Evolutionary conservation across 2,797 vertebrate species (phyloP).

Genomic region (Phalloptychus januarius): DNA sequence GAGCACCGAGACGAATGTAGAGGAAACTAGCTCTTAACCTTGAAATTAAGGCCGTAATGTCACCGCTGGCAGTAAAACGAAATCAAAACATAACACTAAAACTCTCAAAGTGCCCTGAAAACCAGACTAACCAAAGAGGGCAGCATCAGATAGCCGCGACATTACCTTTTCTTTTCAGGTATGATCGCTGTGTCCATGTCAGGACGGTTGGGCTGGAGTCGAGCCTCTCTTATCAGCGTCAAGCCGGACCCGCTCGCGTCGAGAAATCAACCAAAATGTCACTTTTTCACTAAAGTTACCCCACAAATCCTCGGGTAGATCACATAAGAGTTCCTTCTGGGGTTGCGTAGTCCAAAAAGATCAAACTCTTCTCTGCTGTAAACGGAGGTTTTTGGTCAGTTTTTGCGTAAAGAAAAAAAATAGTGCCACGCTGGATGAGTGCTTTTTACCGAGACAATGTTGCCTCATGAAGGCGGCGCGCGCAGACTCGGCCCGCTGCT

Average conservation of each 20-base stretch:
- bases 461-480: constrained; percentile 18
- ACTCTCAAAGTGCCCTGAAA: neutral
- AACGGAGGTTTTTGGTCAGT: constrained; percentile 4
- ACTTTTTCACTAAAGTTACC: constrained; percentile 15
- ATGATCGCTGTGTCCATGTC: constrained; percentile 88
- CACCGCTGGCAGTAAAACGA: fast-evolving
- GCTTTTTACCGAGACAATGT: constrained; percentile 46
- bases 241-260: constrained; percentile 57
- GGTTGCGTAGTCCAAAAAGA: constrained; percentile 22
- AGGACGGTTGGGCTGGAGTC: constrained; percentile 68
- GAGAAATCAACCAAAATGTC: constrained; percentile 55
- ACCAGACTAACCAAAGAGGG: neutral
- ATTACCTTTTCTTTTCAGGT: constrained; percentile 93
- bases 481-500: constrained; percentile 38
- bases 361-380: constrained; percentile 22
- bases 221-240: constrained; percentile 60
- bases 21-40: constrained; percentile 41
- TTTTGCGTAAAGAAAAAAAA: neutral
- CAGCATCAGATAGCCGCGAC: constrained; percentile 4
- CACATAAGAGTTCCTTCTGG: constrained; percentile 30
- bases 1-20: constrained; percentile 28
- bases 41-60: constrained; percentile 29
- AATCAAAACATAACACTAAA: neutral
- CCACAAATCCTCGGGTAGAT: constrained; percentile 30
- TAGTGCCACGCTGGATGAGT: constrained; percentile 72